Evolutionary conservation across 2,888 invertebrate genomes (phyloP).

Genomic region (Aleiodes testaceus): DNA sequence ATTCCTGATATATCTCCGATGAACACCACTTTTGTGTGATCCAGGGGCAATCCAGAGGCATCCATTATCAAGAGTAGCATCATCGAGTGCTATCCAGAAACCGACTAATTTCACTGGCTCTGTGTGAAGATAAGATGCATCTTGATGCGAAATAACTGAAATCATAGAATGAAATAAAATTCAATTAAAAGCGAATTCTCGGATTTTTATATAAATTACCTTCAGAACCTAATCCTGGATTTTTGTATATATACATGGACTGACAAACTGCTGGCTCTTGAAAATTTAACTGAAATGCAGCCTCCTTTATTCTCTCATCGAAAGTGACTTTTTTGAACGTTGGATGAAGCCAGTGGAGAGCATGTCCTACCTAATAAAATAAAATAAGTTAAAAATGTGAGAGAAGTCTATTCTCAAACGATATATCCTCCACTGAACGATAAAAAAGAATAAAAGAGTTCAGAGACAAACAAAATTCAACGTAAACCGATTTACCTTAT

Average conservation of each 20-base stretch:
- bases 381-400: not conserved
- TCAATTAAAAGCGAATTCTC: too few species aligned
- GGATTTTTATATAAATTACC: constrained; percentile 74
- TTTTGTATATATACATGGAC: constrained; percentile 99
- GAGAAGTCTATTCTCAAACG: not conserved
- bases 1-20: constrained; percentile 82
- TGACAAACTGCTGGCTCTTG: constrained; percentile 90
- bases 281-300: constrained; percentile 83
- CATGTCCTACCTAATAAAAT: constrained; percentile 84
- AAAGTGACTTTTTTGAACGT: constrained; percentile 89
- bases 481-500: constrained; percentile 77
- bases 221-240: constrained; percentile 91
- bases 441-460: constrained; percentile 2
- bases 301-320: constrained; percentile 85
- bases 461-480: constrained; percentile 16
- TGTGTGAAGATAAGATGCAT: constrained; percentile 90
- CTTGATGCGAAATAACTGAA: constrained; percentile 87
- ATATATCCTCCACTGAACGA: not conserved
- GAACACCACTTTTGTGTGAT: constrained; percentile 90
- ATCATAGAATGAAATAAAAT: too few species aligned
- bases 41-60: constrained; percentile 94
- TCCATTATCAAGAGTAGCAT: constrained; percentile 93
- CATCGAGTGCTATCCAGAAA: constrained; percentile 97
- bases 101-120: constrained; percentile 88
- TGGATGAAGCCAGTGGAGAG: constrained; percentile 87